Percentiles rank a stretch among this genome's conserved stretches.
Conservation (phyloP, 2,888 invertebrate genomes). For the Athripsodes cinereus region DNA sequence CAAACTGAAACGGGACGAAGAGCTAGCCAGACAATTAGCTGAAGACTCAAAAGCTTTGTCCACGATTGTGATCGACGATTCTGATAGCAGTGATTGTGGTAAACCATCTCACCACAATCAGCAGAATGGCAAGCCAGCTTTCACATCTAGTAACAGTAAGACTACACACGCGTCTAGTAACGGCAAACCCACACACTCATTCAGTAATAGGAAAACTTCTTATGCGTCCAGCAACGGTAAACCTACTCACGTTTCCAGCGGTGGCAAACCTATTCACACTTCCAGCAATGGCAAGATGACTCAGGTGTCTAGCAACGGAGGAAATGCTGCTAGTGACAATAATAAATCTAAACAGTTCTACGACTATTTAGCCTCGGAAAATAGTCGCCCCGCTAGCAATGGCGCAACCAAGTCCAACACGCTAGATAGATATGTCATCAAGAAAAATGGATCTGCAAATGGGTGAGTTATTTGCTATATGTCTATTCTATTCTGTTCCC, state of each 20-base stretch:
- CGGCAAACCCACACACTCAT: too few species aligned
- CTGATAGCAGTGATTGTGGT: neutral
- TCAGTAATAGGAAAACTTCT: neutral
- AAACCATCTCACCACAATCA: neutral
- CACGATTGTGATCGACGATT: neutral
- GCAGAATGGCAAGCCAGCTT: neutral
- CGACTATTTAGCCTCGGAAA: neutral
- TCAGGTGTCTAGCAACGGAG: too few species aligned
- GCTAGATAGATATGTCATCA: constrained; percentile 20
- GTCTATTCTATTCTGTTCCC: too few species aligned
- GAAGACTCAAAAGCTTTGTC: constrained; percentile 28
- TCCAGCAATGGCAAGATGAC: neutral
- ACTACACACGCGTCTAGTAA: too few species aligned
- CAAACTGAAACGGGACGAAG: constrained; percentile 35
- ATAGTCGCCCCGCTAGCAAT: neutral
- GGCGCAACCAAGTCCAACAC: constrained; percentile 14
- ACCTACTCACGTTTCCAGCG: too few species aligned
- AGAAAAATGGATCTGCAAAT: constrained; percentile 5
- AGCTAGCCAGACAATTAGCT: constrained; percentile 35
- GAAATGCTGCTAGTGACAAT: too few species aligned
- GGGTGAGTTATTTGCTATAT: too few species aligned
- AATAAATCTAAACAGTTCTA: neutral
- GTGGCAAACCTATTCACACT: too few species aligned
- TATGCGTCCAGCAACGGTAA: too few species aligned
- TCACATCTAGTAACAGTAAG: neutral